A percentile compares a stretch with the other conserved stretches of the same genome.
Evolutionary conservation across 2,888 invertebrate species (phyloP).

Genomic region (Hirtodrosophila trivittata): DNA sequence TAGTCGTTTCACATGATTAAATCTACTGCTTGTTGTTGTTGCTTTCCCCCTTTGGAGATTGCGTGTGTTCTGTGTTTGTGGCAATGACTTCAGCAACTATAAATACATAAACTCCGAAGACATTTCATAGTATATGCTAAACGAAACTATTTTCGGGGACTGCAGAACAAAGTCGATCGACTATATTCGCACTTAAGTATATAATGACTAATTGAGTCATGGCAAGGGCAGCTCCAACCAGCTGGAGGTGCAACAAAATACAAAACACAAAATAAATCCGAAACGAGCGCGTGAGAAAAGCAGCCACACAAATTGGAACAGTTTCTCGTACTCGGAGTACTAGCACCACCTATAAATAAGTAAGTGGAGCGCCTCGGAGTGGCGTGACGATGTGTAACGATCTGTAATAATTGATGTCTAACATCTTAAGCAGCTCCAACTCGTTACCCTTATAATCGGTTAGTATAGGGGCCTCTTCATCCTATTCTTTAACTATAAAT

Average conservation of each 20-base stretch:
- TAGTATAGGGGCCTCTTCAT: too few species aligned
- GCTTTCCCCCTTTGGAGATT: conserved; percentile 1
- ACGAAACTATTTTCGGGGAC: conserved; percentile 50
- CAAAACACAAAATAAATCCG: conserved; percentile 51
- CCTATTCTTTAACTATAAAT: too few species aligned
- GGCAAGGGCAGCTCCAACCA: conserved; percentile 62
- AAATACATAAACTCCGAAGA: conserved; percentile 58
- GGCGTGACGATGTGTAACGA: too few species aligned
- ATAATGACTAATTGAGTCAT: conserved; percentile 65
- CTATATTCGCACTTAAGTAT: conserved; percentile 5
- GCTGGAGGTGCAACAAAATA: conserved; percentile 62
- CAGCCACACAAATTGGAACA: conserved; percentile 51
- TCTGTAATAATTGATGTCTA: too few species aligned
- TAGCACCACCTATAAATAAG: conserved; percentile 50
- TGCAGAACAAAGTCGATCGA: conserved; percentile 7
- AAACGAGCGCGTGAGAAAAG: conserved; percentile 76
- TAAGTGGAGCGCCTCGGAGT: background rate
- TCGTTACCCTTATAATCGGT: too few species aligned
- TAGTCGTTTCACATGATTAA: too few species aligned
- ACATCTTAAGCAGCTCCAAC: too few species aligned
- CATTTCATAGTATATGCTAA: conserved; percentile 44
- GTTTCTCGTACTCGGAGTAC: conserved; percentile 13
- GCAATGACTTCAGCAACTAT: conserved; percentile 68
- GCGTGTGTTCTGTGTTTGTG: conserved; percentile 26
- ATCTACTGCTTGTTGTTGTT: conserved; percentile 10